These are phyloP conservation scores for Gymnothorax reevesii DNA, from an alignment of 2,797 vertebrate genomes.

Conservation along the genomic window DNA sequence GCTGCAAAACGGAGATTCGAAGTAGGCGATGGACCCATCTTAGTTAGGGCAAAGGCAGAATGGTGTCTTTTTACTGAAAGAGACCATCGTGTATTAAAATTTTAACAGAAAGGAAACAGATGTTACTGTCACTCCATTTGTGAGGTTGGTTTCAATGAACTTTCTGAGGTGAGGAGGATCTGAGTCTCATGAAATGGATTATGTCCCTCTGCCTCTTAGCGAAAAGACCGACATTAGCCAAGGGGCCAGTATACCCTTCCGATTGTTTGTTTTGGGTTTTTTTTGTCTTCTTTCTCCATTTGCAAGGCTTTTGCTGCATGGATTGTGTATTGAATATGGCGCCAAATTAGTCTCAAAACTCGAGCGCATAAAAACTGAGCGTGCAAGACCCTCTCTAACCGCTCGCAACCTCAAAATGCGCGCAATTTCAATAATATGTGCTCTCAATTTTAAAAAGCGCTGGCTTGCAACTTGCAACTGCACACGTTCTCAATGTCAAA, in stretches of 20 bases:
- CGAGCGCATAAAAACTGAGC: no score
- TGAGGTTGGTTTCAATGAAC: background rate
- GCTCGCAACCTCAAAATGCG: no score
- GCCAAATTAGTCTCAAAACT: no score
- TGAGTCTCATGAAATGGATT: background rate
- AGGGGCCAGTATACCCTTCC: background rate
- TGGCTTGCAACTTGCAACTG: no score
- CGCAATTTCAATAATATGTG: no score
- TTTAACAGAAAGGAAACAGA: background rate
- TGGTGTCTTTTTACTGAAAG: no score
- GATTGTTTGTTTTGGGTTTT: background rate
- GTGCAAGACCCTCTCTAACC: no score
- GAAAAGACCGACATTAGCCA: background rate
- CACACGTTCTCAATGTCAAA: no score
- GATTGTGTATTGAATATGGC: background rate
- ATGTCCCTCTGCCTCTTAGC: background rate
- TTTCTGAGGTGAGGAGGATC: background rate
- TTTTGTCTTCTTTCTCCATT: background rate
- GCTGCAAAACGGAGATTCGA: background rate
- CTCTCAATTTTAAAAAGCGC: no score
- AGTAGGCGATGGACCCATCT: background rate
- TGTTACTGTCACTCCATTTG: background rate
- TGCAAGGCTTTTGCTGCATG: background rate
- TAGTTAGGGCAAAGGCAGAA: background rate
- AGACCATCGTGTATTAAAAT: background rate